phyloP scores from a whole-genome alignment of 2,797 vertebrate genomes.

The Trichosurus vulpecula region DNA sequence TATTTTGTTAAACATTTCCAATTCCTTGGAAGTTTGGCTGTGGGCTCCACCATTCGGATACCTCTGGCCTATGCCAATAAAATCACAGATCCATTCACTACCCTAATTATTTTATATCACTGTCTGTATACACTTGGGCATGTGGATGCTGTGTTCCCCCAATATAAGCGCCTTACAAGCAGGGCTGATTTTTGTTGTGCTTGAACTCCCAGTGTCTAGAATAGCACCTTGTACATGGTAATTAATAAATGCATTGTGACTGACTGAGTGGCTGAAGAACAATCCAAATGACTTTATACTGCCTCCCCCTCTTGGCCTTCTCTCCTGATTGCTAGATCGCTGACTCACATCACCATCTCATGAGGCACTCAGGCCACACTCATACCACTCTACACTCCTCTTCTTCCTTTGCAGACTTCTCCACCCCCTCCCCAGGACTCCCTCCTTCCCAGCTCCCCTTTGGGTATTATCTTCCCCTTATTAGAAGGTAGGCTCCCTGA shows the following conservation, averaged over 20 bases:
- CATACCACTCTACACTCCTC: not conserved
- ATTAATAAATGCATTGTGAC: not conserved
- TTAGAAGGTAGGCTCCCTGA: not conserved
- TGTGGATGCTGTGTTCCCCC: not conserved
- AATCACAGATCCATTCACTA: not conserved
- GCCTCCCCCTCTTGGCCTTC: not conserved
- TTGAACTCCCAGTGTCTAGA: not conserved
- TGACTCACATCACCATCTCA: not conserved
- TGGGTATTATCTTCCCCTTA: not conserved
- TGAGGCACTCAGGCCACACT: not conserved
- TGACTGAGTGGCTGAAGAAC: not conserved
- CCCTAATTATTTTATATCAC: not conserved
- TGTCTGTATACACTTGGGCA: not conserved
- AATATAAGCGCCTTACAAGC: not conserved
- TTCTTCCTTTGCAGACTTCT: not conserved
- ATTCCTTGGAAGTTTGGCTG: not conserved
- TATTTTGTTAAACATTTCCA: not conserved
- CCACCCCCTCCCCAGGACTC: not conserved
- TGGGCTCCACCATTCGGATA: not conserved
- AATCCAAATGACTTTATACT: no score
- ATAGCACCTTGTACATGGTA: not conserved
- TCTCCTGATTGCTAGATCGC: not conserved
- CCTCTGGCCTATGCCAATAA: not conserved
- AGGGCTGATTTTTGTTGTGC: not conserved
- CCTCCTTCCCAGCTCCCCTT: not conserved